Evolutionary conservation across 2,888 invertebrate genomes (phyloP).

Genomic region (Dynastes grantii): DNA sequence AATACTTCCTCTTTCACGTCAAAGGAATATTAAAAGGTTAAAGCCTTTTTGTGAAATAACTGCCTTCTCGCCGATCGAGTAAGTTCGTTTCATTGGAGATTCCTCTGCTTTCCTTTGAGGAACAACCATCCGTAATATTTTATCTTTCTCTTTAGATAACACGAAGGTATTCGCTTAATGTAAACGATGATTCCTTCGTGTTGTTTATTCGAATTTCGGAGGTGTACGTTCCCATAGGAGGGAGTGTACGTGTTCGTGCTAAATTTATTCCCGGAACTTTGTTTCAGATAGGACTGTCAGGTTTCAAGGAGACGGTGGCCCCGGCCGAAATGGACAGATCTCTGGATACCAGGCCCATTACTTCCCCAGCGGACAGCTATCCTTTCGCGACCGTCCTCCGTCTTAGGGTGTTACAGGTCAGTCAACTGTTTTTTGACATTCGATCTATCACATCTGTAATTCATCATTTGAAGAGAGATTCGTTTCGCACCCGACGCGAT

Average conservation of each 20-base stretch:
- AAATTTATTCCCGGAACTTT: conserved; percentile 53
- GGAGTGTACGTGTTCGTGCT: neutral
- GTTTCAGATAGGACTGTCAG: conserved; percentile 73
- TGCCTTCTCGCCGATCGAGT: no score
- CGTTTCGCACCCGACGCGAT: neutral
- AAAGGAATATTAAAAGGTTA: no score
- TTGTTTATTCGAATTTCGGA: conserved; percentile 23
- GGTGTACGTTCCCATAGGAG: neutral
- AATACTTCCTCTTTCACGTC: no score
- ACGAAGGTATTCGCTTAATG: neutral
- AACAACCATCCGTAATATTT: neutral
- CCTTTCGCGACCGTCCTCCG: conserved; percentile 75
- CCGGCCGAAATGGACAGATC: conserved; percentile 69
- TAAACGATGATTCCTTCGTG: neutral
- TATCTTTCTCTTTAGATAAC: neutral
- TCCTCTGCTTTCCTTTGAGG: no score
- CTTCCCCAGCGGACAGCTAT: conserved; percentile 69
- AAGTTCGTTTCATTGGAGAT: no score
- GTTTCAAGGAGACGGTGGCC: conserved; percentile 74
- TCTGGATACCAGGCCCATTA: conserved; percentile 57
- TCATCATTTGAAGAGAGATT: conserved; percentile 5
- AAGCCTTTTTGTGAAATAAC: no score
- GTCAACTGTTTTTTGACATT: conserved; percentile 40
- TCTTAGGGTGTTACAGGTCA: conserved; percentile 75
- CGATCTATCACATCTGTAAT: conserved; percentile 20